A percentile compares a stretch with the other conserved stretches of the same genome.
Evolutionary conservation across 2,888 invertebrate species (phyloP).

Genomic region (Allygus modestus): DNA sequence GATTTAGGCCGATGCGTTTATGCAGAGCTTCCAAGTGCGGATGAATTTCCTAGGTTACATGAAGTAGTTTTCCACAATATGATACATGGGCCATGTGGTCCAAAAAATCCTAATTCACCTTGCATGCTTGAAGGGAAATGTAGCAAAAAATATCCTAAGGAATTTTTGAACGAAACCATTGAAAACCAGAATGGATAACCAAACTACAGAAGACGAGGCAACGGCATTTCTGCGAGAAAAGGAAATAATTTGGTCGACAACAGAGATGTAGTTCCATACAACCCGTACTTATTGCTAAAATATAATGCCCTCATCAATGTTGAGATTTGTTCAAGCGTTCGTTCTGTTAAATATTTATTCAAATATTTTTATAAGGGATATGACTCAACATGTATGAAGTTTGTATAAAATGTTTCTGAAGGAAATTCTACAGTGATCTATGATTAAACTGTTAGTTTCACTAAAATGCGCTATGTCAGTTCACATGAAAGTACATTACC

Average conservation of each 20-base stretch:
- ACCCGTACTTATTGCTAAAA: constrained; percentile 46
- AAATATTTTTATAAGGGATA: no score
- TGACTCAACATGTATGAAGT: no score
- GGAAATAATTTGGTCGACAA: constrained; percentile 9
- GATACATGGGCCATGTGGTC: constrained; percentile 39
- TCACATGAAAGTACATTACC: constrained; percentile 19
- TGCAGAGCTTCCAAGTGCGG: not conserved
- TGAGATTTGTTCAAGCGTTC: constrained; percentile 62
- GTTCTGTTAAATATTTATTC: constrained; percentile 63
- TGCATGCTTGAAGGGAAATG: constrained; percentile 10
- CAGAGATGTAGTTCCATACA: no score
- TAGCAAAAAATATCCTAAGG: constrained; percentile 24
- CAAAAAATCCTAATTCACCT: constrained; percentile 8
- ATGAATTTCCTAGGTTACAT: constrained; percentile 30
- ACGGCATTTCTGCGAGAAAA: not conserved
- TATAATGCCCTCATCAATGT: no score
- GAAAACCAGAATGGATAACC: constrained; percentile 30
- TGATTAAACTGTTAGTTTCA: constrained; percentile 38
- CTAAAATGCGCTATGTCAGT: constrained; percentile 58
- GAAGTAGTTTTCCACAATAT: constrained; percentile 7
- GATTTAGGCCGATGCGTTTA: no score
- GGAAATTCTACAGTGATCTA: not conserved
- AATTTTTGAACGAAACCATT: constrained; percentile 14
- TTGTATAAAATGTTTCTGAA: no score
- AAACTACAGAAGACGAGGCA: constrained; percentile 1